phyloP scores from a whole-genome alignment of 2,797 vertebrate species.

The Chaunax sp. region DNA sequence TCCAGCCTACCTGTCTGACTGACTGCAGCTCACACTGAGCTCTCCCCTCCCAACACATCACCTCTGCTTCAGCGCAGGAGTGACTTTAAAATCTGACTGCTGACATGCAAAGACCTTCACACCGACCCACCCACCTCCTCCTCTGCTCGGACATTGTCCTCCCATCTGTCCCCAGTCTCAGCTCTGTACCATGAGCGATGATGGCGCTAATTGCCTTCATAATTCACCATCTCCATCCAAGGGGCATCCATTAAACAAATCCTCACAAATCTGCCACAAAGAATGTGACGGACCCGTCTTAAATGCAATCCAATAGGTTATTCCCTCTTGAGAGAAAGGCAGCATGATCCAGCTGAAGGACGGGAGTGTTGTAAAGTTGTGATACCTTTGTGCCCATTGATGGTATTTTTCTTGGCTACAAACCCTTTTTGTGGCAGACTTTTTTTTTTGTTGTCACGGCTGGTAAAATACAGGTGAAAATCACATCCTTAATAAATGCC shows the following conservation, averaged over 20 bases:
- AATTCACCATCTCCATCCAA: conserved; percentile 47
- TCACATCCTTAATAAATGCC: neutral
- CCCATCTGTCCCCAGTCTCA: conserved; percentile 29
- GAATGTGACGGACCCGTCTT: too few relatives aligned
- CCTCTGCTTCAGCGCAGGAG: conserved; percentile 34
- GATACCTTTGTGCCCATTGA: neutral
- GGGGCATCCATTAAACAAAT: conserved; percentile 36
- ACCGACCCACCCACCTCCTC: conserved; percentile 25
- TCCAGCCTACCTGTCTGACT: conserved; percentile 30
- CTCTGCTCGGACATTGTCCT: conserved; percentile 51
- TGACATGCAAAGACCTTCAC: conserved; percentile 43
- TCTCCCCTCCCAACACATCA: conserved; percentile 35
- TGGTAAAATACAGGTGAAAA: neutral
- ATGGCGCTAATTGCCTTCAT: conserved; percentile 35
- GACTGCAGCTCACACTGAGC: conserved; percentile 30
- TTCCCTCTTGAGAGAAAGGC: too few relatives aligned
- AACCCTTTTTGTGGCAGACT: neutral
- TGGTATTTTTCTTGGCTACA: neutral
- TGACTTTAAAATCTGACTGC: conserved; percentile 46
- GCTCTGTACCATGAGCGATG: conserved; percentile 28
- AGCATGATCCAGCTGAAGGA: too few relatives aligned
- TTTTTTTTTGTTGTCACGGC: neutral
- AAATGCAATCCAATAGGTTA: too few relatives aligned
- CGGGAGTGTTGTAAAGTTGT: conserved; percentile 1
- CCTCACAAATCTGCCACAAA: conserved; percentile 29